phyloP scores from a whole-genome alignment of 2,113 vertebrate genomes.

The Pimephales promelas region DNA sequence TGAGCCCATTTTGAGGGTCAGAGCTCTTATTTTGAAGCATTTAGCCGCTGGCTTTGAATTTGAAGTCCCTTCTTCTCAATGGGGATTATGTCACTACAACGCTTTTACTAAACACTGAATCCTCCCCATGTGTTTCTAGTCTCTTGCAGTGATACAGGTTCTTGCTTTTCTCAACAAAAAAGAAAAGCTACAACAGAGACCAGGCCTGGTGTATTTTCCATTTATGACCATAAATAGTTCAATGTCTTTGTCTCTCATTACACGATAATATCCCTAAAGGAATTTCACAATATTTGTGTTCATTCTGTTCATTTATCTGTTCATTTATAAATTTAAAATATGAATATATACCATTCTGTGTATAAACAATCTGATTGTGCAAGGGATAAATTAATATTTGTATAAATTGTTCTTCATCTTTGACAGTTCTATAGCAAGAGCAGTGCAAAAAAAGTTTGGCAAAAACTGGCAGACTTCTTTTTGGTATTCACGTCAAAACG shows the following conservation, averaged over 20 bases:
- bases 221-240: background rate
- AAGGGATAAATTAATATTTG: too few species aligned
- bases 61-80: conserved; percentile 51
- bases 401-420: too few species aligned
- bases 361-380: too few species aligned
- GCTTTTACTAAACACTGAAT: conserved; percentile 50
- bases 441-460: too few species aligned
- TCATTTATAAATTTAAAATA: too few species aligned
- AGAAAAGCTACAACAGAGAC: background rate
- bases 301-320: too few species aligned
- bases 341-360: too few species aligned
- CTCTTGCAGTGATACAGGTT: background rate
- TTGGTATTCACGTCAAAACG: too few species aligned
- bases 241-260: background rate
- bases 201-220: background rate
- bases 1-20: conserved; percentile 57
- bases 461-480: too few species aligned
- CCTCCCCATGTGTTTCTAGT: conserved; percentile 41
- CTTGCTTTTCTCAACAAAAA: background rate
- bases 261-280: background rate
- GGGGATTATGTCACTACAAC: conserved; percentile 69
- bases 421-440: too few species aligned
- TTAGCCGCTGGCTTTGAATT: conserved; percentile 49
- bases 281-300: background rate
- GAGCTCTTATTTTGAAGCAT: conserved; percentile 65